Evolutionary conservation across 1,140 invertebrate genomes (phyloP).

Genomic region (Leptestheria dahalacensis): DNA sequence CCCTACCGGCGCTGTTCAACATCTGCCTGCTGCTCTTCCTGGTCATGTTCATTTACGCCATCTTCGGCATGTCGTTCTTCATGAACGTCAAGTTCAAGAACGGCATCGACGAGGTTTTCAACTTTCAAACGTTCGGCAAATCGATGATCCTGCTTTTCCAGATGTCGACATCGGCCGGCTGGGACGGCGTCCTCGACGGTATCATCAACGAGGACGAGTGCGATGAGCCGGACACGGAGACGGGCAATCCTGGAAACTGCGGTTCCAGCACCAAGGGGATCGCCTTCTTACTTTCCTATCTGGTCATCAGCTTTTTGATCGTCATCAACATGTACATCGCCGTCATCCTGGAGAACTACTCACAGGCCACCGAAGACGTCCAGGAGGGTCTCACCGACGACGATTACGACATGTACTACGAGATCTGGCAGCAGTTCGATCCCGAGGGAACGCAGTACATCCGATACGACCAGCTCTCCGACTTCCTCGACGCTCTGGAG

Average conservation of each 20-base stretch:
- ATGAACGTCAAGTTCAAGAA: constrained; percentile 85
- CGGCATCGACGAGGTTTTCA: constrained; percentile 91
- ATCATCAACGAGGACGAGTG: constrained; percentile 93
- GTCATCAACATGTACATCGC: constrained; percentile 99
- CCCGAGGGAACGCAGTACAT: constrained; percentile 96
- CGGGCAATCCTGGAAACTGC: constrained; percentile 76
- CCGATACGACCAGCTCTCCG: constrained; percentile 76
- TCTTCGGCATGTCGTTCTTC: constrained; percentile 99
- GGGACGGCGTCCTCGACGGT: constrained; percentile 87
- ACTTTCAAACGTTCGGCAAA: constrained; percentile 96
- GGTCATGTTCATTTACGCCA: constrained; percentile 98
- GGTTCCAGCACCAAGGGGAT: constrained; percentile 84
- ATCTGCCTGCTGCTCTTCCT: constrained; percentile 94
- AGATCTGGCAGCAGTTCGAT: constrained; percentile 97
- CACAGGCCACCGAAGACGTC: constrained; percentile 93
- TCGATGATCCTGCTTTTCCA: constrained; percentile 96
- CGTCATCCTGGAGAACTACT: constrained; percentile 97
- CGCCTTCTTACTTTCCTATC: constrained; percentile 82
- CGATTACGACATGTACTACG: constrained; percentile 99
- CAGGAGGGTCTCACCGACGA: constrained; percentile 95
- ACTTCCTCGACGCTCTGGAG: constrained; percentile 87
- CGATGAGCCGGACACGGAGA: constrained; percentile 65
- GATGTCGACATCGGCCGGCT: constrained; percentile 96
- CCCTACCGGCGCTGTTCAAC: constrained; percentile 93
- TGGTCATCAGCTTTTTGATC: constrained; percentile 95